These are phyloP conservation scores for Chymomyza fuscimana DNA, from an alignment of 2,888 invertebrate species.

Conservation along the genomic window DNA sequence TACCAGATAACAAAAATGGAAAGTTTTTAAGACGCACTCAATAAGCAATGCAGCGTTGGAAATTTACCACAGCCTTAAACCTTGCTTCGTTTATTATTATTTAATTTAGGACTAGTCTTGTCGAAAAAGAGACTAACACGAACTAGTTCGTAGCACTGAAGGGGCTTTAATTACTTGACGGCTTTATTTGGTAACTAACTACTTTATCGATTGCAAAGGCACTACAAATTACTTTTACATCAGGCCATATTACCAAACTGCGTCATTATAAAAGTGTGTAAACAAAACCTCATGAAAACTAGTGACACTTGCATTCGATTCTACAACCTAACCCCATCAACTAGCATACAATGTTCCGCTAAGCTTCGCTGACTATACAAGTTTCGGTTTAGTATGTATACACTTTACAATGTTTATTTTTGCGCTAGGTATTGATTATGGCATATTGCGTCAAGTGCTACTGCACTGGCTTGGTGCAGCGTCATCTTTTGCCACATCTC, in stretches of 20 bases:
- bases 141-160: no score
- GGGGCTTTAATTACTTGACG: neutral
- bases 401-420: slow-evolving; percentile 48
- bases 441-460: neutral
- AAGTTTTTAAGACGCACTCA: no score
- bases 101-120: no score
- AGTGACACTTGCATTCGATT: neutral
- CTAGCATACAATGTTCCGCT: neutral
- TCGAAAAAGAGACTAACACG: no score
- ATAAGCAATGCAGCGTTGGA: no score
- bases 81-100: no score
- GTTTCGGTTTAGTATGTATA: neutral
- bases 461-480: slow-evolving; percentile 10
- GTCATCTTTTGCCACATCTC: neutral
- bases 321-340: slow-evolving; percentile 4
- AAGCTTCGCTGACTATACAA: neutral
- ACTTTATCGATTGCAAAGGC: neutral
- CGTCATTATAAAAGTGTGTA: slow-evolving; percentile 59
- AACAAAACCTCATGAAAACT: slow-evolving; percentile 32
- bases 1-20: no score
- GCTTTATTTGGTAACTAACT: neutral
- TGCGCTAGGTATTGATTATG: no score
- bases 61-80: no score
- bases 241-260: slow-evolving; percentile 54
- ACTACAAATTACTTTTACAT: slow-evolving; percentile 23